Percentiles rank a stretch among this genome's conserved stretches.
These are phyloP conservation scores for Rapana venosa DNA, from an alignment of 2,888 invertebrate genomes.

Conservation along the genomic window DNA sequence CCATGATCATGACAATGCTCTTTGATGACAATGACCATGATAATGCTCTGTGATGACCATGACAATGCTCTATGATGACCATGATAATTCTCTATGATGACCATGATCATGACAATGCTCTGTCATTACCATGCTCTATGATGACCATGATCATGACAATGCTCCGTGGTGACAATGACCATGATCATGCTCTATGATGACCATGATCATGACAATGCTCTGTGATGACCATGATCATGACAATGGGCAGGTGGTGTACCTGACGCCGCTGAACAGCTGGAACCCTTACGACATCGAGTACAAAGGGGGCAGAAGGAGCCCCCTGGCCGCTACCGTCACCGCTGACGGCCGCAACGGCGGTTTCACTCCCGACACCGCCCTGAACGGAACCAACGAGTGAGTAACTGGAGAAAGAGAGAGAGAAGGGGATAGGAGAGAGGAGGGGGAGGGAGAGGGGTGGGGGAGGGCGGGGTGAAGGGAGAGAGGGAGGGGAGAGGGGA, in stretches of 20 bases:
- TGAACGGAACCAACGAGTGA: conserved; percentile 32
- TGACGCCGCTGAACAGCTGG: conserved; percentile 22
- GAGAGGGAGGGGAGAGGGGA: neutral
- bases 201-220: neutral
- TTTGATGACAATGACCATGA: too few species aligned
- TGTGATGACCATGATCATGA: neutral
- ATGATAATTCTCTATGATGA: too few species aligned
- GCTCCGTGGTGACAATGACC: neutral
- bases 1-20: too few species aligned
- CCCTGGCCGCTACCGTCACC: neutral
- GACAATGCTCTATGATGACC: too few species aligned
- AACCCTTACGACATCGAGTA: conserved; percentile 30
- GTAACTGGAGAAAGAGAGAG: neutral
- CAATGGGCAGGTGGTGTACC: conserved; percentile 42
- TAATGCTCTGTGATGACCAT: too few species aligned
- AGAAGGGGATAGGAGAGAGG: neutral
- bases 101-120: too few species aligned
- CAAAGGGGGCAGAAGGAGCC: neutral
- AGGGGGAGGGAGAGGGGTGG: neutral
- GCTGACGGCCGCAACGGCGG: conserved; percentile 29
- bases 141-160: too few species aligned
- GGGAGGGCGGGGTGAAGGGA: neutral
- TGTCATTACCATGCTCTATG: too few species aligned
- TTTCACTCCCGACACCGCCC: neutral
- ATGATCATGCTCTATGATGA: too few species aligned